Evolutionary conservation across 2,888 invertebrate genomes (phyloP).

Genomic region (Chesias legatella): DNA sequence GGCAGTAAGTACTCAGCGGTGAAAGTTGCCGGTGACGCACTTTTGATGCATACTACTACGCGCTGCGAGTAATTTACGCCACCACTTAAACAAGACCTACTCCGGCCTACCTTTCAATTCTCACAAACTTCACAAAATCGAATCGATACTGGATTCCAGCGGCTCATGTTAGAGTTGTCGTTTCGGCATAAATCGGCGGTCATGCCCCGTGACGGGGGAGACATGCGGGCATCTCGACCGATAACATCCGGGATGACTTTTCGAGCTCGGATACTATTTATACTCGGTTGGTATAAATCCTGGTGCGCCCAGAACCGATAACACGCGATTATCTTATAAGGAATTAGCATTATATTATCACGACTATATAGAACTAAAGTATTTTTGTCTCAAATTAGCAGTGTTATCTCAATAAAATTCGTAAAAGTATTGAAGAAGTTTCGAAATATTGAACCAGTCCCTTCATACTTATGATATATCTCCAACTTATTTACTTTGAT

Average conservation of each 20-base stretch:
- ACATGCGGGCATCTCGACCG: conserved; percentile 54
- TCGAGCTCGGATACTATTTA: conserved; percentile 25
- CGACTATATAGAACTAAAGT: too few species aligned
- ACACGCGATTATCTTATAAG: too few species aligned
- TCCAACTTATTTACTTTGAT: too few species aligned
- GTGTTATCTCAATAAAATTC: too few species aligned
- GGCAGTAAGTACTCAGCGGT: conserved; percentile 42
- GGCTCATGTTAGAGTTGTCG: conserved; percentile 49
- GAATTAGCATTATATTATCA: too few species aligned
- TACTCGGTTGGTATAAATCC: too few species aligned
- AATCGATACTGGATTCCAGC: conserved; percentile 39
- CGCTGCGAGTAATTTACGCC: conserved; percentile 56
- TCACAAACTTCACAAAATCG: conserved; percentile 36
- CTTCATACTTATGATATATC: too few species aligned
- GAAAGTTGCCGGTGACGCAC: conserved; percentile 76
- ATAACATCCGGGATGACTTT: conserved; percentile 52
- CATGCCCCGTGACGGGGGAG: conserved; percentile 42
- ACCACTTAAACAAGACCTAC: conserved; percentile 49
- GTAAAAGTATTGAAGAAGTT: too few species aligned
- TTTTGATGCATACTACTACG: conserved; percentile 62
- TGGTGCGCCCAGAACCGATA: too few species aligned
- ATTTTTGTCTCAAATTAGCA: too few species aligned
- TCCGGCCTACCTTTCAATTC: conserved; percentile 43
- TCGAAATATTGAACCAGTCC: too few species aligned
- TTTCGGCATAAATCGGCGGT: conserved; percentile 55